phyloP scores from a whole-genome alignment of 2,113 vertebrate species.

The Gallinago paraguaiae region DNA sequence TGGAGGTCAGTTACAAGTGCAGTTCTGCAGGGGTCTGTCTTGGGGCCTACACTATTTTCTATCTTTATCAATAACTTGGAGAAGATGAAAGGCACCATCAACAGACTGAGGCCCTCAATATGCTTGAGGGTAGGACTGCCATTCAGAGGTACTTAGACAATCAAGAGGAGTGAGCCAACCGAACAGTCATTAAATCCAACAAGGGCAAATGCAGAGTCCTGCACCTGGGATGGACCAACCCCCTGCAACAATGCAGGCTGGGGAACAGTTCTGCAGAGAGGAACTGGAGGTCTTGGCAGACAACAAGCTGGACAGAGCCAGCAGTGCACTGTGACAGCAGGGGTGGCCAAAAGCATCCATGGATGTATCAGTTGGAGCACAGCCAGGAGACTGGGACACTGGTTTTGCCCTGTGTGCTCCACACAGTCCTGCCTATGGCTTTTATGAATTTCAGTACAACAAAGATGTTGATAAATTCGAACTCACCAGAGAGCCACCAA shows the following conservation, averaged over 20 bases:
- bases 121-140: background rate
- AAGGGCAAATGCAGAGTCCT: background rate
- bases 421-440: background rate
- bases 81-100: background rate
- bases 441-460: background rate
- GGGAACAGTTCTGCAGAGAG: background rate
- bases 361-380: background rate
- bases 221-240: no score
- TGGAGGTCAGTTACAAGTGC: background rate
- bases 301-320: background rate
- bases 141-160: background rate
- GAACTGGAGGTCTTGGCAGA: background rate
- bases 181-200: background rate
- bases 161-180: background rate
- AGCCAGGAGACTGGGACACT: background rate
- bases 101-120: background rate
- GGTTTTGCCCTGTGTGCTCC: background rate
- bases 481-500: background rate
- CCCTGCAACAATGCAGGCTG: background rate
- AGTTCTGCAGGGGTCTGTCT: background rate
- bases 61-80: background rate
- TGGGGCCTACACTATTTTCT: background rate
- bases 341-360: background rate
- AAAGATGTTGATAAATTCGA: background rate
- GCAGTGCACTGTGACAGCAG: accelerated